Conservation (phyloP, 2,113 vertebrate genomes). For the Anhinga rufa region DNA sequence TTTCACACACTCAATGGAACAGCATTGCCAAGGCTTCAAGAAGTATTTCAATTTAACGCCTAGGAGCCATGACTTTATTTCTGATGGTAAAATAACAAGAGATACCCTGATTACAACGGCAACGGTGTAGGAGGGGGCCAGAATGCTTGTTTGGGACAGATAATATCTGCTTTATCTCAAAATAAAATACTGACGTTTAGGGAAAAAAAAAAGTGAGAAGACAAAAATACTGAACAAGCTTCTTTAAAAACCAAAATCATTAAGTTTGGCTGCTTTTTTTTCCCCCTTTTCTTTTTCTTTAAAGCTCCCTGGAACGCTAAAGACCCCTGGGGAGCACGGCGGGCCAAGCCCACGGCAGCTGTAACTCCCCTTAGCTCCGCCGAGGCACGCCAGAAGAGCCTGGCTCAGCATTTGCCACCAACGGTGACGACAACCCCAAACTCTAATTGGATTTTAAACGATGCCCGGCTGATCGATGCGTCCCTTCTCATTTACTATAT, state of each 20-base stretch:
- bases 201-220: too few relatives aligned
- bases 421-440: not conserved
- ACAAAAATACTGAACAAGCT: not conserved
- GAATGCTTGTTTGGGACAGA: not conserved
- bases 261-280: too few relatives aligned
- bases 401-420: not conserved
- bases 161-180: not conserved
- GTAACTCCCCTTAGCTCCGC: not conserved
- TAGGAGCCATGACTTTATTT: not conserved
- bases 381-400: not conserved
- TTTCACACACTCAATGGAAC: not conserved
- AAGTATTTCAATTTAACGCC: not conserved
- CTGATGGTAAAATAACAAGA: not conserved
- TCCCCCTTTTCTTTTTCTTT: not conserved
- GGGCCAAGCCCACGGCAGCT: not conserved
- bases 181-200: not conserved
- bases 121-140: not conserved
- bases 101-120: not conserved
- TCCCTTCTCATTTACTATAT: not conserved
- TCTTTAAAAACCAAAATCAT: too few relatives aligned
- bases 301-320: not conserved
- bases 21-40: not conserved
- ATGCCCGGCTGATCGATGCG: not conserved
- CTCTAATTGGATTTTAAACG: not conserved
- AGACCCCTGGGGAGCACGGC: not conserved